Conservation (phyloP, 2,888 invertebrate species). For the Salticus scenicus region DNA sequence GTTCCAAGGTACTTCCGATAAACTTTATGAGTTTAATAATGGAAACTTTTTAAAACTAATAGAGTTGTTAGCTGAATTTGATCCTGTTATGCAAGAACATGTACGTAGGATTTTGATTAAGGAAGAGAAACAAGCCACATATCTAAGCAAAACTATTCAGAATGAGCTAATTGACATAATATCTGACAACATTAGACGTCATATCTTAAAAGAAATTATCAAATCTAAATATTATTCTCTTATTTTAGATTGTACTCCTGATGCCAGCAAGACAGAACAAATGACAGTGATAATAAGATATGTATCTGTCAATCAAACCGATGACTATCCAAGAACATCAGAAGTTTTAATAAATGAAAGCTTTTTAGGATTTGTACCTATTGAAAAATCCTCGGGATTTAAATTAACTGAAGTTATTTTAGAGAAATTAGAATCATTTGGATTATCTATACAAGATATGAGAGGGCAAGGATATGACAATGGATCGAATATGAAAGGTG, state of each 20-base stretch:
- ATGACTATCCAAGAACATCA: not conserved
- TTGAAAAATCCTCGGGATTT: not conserved
- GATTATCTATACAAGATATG: not conserved
- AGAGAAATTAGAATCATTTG: not conserved
- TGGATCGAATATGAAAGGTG: not conserved
- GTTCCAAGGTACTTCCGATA: conserved; percentile 19
- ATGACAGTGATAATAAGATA: no score
- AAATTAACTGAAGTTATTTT: not conserved
- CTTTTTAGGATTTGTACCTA: not conserved
- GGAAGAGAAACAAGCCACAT: conserved; percentile 14
- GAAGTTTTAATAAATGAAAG: not conserved
- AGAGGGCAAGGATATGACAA: not conserved
- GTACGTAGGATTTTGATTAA: conserved; percentile 23
- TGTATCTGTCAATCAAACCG: no score
- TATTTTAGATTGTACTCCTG: no score
- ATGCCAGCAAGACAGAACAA: no score
- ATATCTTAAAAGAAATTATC: not conserved
- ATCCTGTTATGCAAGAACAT: conserved; percentile 1
- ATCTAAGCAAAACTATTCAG: conserved; percentile 25
- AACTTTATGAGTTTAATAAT: conserved; percentile 19
- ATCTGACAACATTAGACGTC: not conserved
- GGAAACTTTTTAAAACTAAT: conserved; percentile 31
- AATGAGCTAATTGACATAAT: conserved; percentile 23
- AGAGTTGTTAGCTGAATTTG: conserved; percentile 21
- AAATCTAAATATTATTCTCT: not conserved